Percentiles rank a stretch among this genome's conserved stretches.
Conservation (phyloP, 2,113 vertebrate species). For the Echinops telfairi region DNA sequence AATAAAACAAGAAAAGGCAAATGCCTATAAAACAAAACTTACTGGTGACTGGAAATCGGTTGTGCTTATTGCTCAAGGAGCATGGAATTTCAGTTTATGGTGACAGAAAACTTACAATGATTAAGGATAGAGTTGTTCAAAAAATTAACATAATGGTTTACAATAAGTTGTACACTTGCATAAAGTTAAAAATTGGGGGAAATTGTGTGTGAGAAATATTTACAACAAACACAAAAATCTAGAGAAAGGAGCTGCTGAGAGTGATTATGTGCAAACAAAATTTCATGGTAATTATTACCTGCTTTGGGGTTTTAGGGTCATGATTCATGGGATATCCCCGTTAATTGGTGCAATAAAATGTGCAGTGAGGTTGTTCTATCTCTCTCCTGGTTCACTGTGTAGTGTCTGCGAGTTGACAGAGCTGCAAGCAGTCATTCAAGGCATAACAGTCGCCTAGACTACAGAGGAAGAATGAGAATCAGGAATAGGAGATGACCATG, state of each 20-base stretch:
- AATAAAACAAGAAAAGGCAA: not conserved
- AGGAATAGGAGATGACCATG: not conserved
- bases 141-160: not conserved
- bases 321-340: not conserved
- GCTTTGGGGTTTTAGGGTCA: not conserved
- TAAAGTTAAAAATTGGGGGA: not conserved
- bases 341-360: not conserved
- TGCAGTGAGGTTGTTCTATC: not conserved
- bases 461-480: not conserved
- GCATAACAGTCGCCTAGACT: not conserved
- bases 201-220: not conserved
- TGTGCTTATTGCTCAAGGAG: not conserved
- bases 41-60: not conserved
- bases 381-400: not conserved
- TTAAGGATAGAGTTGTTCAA: not conserved
- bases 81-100: not conserved
- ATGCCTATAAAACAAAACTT: not conserved
- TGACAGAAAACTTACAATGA: not conserved
- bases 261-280: not conserved
- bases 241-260: not conserved
- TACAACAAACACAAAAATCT: not conserved
- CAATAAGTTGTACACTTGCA: not conserved
- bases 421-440: not conserved
- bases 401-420: not conserved
- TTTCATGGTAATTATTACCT: not conserved